Evolutionary conservation across 2,888 invertebrate species (phyloP).

Genomic region (Chalcosyrphus nemorum): DNA sequence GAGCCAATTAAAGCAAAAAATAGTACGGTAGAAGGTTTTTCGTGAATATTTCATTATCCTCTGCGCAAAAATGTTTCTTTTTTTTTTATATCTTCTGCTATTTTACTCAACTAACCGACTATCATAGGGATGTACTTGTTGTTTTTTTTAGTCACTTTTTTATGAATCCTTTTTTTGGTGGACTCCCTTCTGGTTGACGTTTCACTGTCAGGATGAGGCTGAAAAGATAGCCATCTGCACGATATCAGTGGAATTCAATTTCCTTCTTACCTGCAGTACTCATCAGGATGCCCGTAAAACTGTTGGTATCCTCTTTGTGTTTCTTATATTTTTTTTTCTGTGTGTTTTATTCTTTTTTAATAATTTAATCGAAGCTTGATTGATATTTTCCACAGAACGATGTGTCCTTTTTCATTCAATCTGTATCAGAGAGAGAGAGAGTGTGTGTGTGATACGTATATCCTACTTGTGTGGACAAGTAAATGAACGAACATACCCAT

Average conservation of each 20-base stretch:
- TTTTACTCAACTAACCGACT: background rate
- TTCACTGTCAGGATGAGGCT: background rate
- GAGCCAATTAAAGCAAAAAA: conserved; percentile 79
- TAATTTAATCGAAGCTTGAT: conserved; percentile 31
- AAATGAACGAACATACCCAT: conserved; percentile 7
- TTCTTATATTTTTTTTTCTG: background rate
- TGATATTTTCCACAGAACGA: background rate
- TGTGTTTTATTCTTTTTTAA: background rate
- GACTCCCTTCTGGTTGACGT: background rate
- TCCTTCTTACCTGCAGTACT: background rate
- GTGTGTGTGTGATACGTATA: background rate
- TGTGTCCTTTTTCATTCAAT: background rate
- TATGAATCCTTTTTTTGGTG: background rate
- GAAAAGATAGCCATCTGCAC: background rate
- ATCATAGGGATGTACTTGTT: background rate
- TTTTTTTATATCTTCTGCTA: background rate
- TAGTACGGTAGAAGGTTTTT: conserved; percentile 77
- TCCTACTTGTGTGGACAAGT: background rate
- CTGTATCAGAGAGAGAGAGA: too few species aligned
- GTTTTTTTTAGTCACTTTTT: background rate
- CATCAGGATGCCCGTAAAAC: background rate
- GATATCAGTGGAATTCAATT: background rate
- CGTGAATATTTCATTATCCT: conserved; percentile 77
- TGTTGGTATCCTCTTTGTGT: background rate
- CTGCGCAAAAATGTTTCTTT: conserved; percentile 44